Percentiles rank a stretch among this genome's conserved stretches.
Conservation (phyloP, 2,888 invertebrate species). For the Oligia strigilis region DNA sequence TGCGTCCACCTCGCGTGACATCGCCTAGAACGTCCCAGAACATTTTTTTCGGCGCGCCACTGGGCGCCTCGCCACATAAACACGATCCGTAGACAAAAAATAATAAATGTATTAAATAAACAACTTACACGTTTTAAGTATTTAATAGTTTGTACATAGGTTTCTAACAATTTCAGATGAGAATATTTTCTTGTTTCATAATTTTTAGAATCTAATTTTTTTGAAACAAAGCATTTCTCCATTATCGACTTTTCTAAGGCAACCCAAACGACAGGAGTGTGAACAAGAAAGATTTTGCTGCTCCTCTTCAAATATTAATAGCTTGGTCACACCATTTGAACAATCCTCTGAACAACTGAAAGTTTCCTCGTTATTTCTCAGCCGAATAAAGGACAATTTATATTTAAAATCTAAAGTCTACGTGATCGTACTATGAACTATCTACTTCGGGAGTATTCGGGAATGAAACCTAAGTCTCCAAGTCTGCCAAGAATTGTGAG, state of each 20-base stretch:
- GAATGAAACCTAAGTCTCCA: constrained; percentile 14
- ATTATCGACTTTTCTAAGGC: background rate
- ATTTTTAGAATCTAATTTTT: background rate
- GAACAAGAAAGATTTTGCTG: background rate
- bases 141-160: no score
- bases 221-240: background rate
- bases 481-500: constrained; percentile 31
- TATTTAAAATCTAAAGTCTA: constrained; percentile 59
- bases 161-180: background rate
- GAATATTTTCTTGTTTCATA: background rate
- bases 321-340: constrained; percentile 1
- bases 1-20: no score
- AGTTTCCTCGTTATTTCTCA: constrained; percentile 56
- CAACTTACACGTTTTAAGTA: no score
- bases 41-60: no score
- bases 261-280: background rate
- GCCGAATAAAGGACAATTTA: constrained; percentile 53
- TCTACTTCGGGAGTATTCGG: constrained; percentile 30
- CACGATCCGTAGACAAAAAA: no score
- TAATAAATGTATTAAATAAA: no score
- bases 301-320: constrained; percentile 3
- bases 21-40: no score
- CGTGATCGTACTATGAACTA: constrained; percentile 51
- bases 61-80: no score
- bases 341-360: constrained; percentile 33